A percentile compares a stretch with the other conserved stretches of the same genome.
These are phyloP conservation scores for Anaspis maculata DNA, from an alignment of 2,888 invertebrate genomes.

Conservation along the genomic window DNA sequence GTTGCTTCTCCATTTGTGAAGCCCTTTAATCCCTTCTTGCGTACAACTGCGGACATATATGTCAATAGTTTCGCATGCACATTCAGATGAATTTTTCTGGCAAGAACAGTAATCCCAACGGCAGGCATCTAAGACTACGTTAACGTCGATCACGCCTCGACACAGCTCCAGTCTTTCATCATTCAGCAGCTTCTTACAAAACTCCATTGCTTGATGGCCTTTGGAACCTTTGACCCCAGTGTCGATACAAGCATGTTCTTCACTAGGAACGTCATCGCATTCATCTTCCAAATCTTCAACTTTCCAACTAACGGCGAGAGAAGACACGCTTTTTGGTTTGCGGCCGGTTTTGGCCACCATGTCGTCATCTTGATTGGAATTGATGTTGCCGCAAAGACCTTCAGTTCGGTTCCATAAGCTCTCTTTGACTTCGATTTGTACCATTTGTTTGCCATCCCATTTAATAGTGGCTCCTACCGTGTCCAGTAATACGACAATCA, in stretches of 20 bases:
- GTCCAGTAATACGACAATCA: slow-evolving; percentile 60
- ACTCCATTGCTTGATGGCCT: slow-evolving; percentile 45
- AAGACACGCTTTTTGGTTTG: slow-evolving; percentile 40
- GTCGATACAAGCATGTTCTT: slow-evolving; percentile 46
- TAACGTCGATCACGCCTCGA: slow-evolving; percentile 51
- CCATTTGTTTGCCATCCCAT: slow-evolving; percentile 70
- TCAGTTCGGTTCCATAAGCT: slow-evolving; percentile 69
- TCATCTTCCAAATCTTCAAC: slow-evolving; percentile 43
- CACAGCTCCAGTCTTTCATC: slow-evolving; percentile 61
- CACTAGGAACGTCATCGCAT: slow-evolving; percentile 48
- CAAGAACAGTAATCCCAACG: slow-evolving; percentile 71
- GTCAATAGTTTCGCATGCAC: slow-evolving; percentile 68
- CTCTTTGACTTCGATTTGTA: slow-evolving; percentile 59
- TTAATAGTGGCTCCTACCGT: slow-evolving; percentile 58
- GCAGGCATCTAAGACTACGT: slow-evolving; percentile 62
- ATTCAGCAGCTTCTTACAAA: slow-evolving; percentile 56
- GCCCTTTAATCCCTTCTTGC: slow-evolving; percentile 53
- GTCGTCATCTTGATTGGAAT: slow-evolving; percentile 64
- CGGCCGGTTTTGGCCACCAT: slow-evolving; percentile 53
- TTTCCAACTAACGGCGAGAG: slow-evolving; percentile 54
- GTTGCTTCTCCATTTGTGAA: slow-evolving; percentile 68
- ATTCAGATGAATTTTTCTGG: slow-evolving; percentile 49
- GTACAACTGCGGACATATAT: slow-evolving; percentile 72
- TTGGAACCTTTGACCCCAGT: slow-evolving; percentile 20
- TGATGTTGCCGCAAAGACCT: slow-evolving; percentile 74